Evolutionary conservation across 92 coral and sea anemone genomes (phyloP).

Genomic region (Hydrozoanthus gracilis): DNA sequence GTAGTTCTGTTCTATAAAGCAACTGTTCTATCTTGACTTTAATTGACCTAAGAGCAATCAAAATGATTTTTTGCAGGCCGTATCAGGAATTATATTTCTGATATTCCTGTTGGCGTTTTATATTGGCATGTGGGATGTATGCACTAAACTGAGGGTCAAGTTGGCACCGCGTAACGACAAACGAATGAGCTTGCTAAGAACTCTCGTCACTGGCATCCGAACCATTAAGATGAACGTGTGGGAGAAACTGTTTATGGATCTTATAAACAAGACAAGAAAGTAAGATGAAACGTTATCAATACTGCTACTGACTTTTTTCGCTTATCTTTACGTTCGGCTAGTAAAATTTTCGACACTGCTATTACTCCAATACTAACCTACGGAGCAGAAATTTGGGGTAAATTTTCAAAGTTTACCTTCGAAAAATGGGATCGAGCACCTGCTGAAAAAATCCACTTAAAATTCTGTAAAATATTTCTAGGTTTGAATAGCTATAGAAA

Average conservation of each 20-base stretch:
- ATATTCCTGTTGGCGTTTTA: slow-evolving; percentile 78
- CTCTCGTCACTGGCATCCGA: slow-evolving; percentile 72
- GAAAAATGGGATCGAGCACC: too few species aligned
- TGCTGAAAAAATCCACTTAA: too few species aligned
- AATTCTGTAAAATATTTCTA: too few species aligned
- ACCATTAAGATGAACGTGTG: slow-evolving; percentile 86
- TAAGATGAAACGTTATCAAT: neutral
- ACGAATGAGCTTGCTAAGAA: slow-evolving; percentile 68
- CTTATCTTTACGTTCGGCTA: too few species aligned
- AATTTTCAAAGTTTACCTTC: too few species aligned
- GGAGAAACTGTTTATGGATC: slow-evolving; percentile 78
- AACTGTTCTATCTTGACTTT: neutral
- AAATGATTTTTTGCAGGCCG: slow-evolving; percentile 40
- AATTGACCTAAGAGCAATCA: neutral
- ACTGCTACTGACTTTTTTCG: too few species aligned
- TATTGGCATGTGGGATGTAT: slow-evolving; percentile 90
- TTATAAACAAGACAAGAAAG: slow-evolving; percentile 67
- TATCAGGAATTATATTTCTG: slow-evolving; percentile 78
- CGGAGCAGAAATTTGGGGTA: too few species aligned
- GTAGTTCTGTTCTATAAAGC: too few species aligned
- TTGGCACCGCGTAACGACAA: slow-evolving; percentile 75
- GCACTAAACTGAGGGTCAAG: slow-evolving; percentile 70
- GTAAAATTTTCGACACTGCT: too few species aligned
- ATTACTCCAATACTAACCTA: too few species aligned
- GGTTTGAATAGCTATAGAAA: too few species aligned